Evolutionary conservation across 1,140 invertebrate species (phyloP).

Genomic region (Bacillus rossius): DNA sequence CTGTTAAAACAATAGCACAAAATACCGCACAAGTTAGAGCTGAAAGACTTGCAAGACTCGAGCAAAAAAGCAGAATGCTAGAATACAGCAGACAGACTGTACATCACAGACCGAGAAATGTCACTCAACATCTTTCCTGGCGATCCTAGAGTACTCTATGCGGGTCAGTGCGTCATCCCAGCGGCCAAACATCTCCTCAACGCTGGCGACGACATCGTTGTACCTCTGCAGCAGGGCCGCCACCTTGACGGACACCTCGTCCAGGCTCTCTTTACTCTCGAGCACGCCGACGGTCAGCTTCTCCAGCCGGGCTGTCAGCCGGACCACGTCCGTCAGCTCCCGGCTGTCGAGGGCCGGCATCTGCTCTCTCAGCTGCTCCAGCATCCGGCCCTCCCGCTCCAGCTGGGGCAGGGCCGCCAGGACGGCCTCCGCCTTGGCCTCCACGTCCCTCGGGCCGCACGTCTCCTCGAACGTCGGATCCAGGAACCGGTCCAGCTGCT

Average conservation of each 20-base stretch:
- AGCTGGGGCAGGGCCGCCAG: neutral
- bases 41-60: no score
- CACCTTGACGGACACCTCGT: neutral
- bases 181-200: neutral
- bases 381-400: neutral
- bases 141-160: neutral
- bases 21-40: no score
- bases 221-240: neutral
- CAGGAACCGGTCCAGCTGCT: neutral
- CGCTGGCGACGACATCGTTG: neutral
- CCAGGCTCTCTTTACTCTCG: neutral
- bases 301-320: neutral
- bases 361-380: neutral
- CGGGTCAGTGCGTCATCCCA: neutral
- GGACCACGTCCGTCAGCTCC: neutral
- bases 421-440: neutral
- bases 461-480: conserved; percentile 3
- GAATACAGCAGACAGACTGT: no score
- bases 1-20: no score
- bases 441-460: neutral
- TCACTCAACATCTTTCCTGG: conserved; percentile 1
- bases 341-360: neutral
- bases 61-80: no score
- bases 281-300: neutral
- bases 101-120: no score